Evolutionary conservation across 2,888 invertebrate species (phyloP).

Genomic region (Lymantria monacha): DNA sequence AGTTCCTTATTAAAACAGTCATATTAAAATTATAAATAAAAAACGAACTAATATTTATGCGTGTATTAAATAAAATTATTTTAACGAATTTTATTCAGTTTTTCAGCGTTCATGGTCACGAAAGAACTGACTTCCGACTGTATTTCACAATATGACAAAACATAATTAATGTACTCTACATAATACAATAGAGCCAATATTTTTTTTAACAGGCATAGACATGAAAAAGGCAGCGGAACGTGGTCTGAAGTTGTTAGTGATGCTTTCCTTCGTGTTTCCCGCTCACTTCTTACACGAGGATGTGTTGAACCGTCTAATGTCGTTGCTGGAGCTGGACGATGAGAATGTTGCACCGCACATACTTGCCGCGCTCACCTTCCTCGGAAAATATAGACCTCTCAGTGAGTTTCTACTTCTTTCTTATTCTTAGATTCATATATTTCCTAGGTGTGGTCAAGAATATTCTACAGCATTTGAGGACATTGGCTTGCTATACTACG

Average conservation of each 20-base stretch:
- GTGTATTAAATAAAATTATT: too few species aligned
- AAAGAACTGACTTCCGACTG: too few species aligned
- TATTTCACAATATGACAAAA: too few species aligned
- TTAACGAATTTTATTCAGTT: too few species aligned
- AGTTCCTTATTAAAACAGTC: too few species aligned
- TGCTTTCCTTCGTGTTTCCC: slow-evolving; percentile 95
- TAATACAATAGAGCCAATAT: neutral
- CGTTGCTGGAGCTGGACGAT: slow-evolving; percentile 91
- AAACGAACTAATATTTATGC: too few species aligned
- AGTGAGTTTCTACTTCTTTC: slow-evolving; percentile 72
- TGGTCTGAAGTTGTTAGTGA: slow-evolving; percentile 93
- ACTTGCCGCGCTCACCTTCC: slow-evolving; percentile 91
- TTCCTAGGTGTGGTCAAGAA: neutral
- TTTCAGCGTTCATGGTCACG: too few species aligned
- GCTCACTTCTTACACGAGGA: slow-evolving; percentile 95
- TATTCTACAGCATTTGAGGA: too few species aligned
- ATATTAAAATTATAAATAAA: too few species aligned
- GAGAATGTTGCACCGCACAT: slow-evolving; percentile 91
- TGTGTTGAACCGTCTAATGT: slow-evolving; percentile 88
- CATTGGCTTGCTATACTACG: too few species aligned
- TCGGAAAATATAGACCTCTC: slow-evolving; percentile 93
- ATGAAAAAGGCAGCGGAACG: slow-evolving; percentile 92
- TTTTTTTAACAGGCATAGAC: slow-evolving; percentile 83
- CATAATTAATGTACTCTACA: too few species aligned
- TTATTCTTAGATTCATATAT: neutral